Conservation (phyloP, 2,888 invertebrate species). For the Ophion obscuratus region DNA sequence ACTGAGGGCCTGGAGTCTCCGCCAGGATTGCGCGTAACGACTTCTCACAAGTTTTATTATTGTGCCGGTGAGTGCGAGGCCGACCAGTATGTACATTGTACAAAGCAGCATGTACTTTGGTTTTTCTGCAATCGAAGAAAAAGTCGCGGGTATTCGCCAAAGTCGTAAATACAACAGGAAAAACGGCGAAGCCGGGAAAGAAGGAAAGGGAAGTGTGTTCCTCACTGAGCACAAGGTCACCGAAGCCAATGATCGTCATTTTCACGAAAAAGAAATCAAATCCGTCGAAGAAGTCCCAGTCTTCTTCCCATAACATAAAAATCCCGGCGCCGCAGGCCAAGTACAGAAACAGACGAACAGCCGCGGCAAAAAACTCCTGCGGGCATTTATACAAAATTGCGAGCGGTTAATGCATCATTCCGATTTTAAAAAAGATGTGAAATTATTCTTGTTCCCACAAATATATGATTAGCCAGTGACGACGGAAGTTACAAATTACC, state of each 20-base stretch:
- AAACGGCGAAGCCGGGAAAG: not conserved
- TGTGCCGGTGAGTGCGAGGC: constrained; percentile 95
- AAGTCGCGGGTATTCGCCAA: not conserved
- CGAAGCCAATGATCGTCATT: constrained; percentile 97
- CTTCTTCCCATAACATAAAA: constrained; percentile 94
- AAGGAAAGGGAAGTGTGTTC: constrained; percentile 57
- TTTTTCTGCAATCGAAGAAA: constrained; percentile 87
- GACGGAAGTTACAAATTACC: constrained; percentile 67
- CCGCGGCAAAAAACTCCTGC: constrained; percentile 88
- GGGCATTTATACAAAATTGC: constrained; percentile 13
- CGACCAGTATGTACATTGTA: constrained; percentile 94
- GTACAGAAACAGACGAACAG: constrained; percentile 92
- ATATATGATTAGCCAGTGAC: not conserved
- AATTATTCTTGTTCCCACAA: not conserved
- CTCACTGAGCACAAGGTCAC: constrained; percentile 95
- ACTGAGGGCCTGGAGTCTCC: constrained; percentile 90
- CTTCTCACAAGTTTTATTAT: constrained; percentile 95
- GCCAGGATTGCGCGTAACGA: constrained; percentile 95
- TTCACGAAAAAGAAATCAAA: constrained; percentile 98
- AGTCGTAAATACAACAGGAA: not conserved
- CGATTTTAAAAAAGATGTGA: not conserved
- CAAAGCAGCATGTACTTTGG: constrained; percentile 95
- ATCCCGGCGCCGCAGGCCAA: constrained; percentile 93
- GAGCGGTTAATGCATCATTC: not conserved
- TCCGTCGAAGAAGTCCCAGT: constrained; percentile 96